Base-by-base conservation (phyloP, 1,140 invertebrate species). In the Battus philenor region DNA sequence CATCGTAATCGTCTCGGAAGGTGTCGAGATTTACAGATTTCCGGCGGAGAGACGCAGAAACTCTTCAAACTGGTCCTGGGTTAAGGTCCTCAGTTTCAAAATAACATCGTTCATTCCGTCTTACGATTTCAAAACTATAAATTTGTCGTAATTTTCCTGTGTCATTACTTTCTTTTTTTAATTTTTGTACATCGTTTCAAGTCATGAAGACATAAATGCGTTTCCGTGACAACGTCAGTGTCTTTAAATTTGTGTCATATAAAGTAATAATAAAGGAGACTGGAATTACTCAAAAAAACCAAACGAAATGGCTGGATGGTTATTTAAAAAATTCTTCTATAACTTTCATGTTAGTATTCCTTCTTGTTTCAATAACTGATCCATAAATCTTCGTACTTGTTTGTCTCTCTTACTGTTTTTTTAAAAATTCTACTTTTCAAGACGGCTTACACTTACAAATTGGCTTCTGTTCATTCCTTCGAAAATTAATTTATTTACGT, bases 11-110 rank as follows among this genome's bases (percentile, higher is more conserved):
- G 73, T 89, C 59, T 87, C 86, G 53, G 88, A 89, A 57, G 89
- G 89, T 67, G 69, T 87, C 64, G 85, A 89, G 77, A 85, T 90
- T 64, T 79, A 73, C 85, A 87, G 87, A 82, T 87, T 90, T 67
- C 88, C 89, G 38, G 86, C 88, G 41, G 80, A 87, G 60, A 88
- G 56, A 53, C 66, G 86, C 74, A 88, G 87, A 74, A 86, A 86
- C 67, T 88, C 86, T 69, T 83, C 85, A 54, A 88, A 90, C 82
- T 91, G 90, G 90, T 88, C 87, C 76, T 90, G 90, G 89, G 76
- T 90, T 68, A 90, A 91, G 90, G 90, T 91, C 86, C 79, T 87
- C 66, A 61, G 45, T 68, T 71, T 59, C 64, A 53, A 50, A 69
- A 59, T 36, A 58, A 58, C 61, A 71, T 66, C 56, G 59, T 70